Percentiles rank a stretch among this genome's conserved stretches.
These are phyloP conservation scores for Meriones psammophilus DNA, from an alignment of 2,797 vertebrate genomes.

Conservation along the genomic window DNA sequence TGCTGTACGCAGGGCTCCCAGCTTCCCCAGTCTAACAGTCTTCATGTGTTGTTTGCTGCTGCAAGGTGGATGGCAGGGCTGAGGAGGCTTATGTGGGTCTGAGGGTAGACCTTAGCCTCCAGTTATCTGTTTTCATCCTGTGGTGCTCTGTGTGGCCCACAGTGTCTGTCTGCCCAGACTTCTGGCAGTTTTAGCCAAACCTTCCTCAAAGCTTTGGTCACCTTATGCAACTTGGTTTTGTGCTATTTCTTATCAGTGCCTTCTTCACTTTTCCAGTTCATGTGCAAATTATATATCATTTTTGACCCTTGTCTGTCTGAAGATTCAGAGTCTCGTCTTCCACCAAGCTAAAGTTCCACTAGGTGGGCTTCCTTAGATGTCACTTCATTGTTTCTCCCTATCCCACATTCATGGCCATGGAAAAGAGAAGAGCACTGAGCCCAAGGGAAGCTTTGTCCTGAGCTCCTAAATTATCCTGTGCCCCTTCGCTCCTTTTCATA, in stretches of 20 bases:
- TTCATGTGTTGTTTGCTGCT: conserved; percentile 63
- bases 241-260: conserved; percentile 70
- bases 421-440: conserved; percentile 47
- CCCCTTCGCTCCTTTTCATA: conserved; percentile 38
- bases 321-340: conserved; percentile 58
- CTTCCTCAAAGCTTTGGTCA: conserved; percentile 61
- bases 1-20: conserved; percentile 24
- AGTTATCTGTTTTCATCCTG: background rate
- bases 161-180: conserved; percentile 37
- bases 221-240: conserved; percentile 55
- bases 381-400: background rate
- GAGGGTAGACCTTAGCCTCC: background rate
- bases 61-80: conserved; percentile 35
- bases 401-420: conserved; percentile 20
- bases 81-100: conserved; percentile 6
- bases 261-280: conserved; percentile 74
- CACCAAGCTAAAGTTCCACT: conserved; percentile 11
- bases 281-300: conserved; percentile 38
- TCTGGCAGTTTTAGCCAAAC: conserved; percentile 14
- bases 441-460: conserved; percentile 54
- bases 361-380: conserved; percentile 10
- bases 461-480: background rate
- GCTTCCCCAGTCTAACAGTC: conserved; percentile 46
- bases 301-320: conserved; percentile 51
- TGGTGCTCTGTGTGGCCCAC: background rate